Evolutionary conservation across 2,888 invertebrate genomes (phyloP), one percentile per base, ranked within the genome.

Genomic region (Parnassius apollo): DNA sequence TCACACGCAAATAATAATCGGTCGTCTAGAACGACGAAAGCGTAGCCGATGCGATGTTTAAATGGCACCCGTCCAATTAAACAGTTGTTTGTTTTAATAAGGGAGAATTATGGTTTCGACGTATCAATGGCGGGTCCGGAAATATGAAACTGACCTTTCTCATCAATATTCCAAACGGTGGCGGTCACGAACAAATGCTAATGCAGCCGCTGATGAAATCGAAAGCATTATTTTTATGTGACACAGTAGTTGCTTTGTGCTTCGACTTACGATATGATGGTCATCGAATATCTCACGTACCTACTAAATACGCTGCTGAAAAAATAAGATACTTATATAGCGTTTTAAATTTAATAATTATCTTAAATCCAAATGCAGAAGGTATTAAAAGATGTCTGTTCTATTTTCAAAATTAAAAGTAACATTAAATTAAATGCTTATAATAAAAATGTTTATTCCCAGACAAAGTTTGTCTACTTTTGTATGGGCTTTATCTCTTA

Each of bases 151-250:
- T 80, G 76, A 69, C 68, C 69, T 70, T 69, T 68, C 64, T 62
- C 65, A 65, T 64, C 60, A 65, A 64, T 72, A 79, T 76, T 75
- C 74, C 69, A 72, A 69, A 69, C 74, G 69, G 65, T 68, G 66
- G 59, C 69, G 62, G 70, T 69, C 73, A 71, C 73, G 69, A 71
- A 60, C 68, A 70, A 71, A 73, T 74, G 69, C 71, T 71, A 75
- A 79, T 73, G 66, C 69, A 72, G 65, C 64, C 62, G 56, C 57
- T 75, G 73, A 75, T 71, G 78, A 81, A 83, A 81, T 73, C 70
- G 78, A 78, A 80, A 80, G 73, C 73, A 75, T 75, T 68, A 18
- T 18, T 66, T 70, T 7, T 74, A 9, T 57, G 11, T 57, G 13
- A 3, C 51, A 51, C 45, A 18, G n/a, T 18, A 35, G 59, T 58